A percentile compares a stretch with the other conserved stretches of the same genome.
phyloP scores from a whole-genome alignment of 2,113 vertebrate genomes.

The Hemicordylus capensis region DNA sequence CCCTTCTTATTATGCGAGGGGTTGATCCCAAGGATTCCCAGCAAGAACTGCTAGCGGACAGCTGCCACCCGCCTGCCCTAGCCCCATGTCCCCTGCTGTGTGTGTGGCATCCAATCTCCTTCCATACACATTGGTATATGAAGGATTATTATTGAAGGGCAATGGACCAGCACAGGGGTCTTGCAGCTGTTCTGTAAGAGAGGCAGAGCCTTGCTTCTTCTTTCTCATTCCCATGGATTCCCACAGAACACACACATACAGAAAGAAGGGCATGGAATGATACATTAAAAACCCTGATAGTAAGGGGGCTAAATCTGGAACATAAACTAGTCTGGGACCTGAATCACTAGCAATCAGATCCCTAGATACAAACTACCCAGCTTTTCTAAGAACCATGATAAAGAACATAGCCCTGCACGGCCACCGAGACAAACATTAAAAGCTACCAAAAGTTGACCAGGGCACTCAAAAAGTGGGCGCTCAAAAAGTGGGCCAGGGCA shows the following conservation, averaged over 20 bases:
- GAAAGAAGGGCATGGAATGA: background rate
- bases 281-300: background rate
- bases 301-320: background rate
- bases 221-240: slow-evolving; percentile 4
- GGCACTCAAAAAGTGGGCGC: too few species aligned
- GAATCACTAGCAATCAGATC: background rate
- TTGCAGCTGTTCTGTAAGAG: slow-evolving; percentile 7
- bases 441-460: background rate
- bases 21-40: slow-evolving; percentile 6
- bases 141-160: background rate
- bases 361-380: background rate
- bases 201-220: slow-evolving; percentile 3
- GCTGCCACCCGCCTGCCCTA: background rate
- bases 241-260: slow-evolving; percentile 4
- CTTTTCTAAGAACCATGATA: background rate
- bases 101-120: background rate
- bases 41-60: background rate
- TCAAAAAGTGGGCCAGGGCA: too few species aligned
- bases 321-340: background rate
- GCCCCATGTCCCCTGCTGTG: background rate
- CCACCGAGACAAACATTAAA: background rate
- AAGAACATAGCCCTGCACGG: background rate
- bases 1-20: background rate
- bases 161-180: background rate
- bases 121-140: background rate